Evolutionary conservation across 2,797 vertebrate species (phyloP), one percentile per base, ranked within the genome.

Genomic region (Huso huso): DNA sequence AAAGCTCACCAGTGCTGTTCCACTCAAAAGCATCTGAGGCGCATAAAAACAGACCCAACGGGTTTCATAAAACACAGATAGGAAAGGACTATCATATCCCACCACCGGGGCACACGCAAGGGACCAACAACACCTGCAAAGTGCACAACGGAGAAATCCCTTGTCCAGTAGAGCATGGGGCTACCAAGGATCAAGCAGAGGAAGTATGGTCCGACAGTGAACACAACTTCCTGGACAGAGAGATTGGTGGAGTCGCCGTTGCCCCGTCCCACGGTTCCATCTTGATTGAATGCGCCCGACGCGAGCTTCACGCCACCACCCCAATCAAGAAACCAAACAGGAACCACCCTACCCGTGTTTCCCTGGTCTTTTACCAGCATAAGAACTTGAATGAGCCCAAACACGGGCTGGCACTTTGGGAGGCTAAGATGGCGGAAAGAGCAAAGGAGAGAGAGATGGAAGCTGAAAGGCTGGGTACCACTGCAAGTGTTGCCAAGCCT

Each of bases 331-430:
- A 82, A 62, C 95, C 96, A 12, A 87, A 95, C 80, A 92, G 96
- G 61, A 89, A 86, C 51, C 90, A 93, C 73, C 96, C 96, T 51
- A 94, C 93, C 0, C 93, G 96, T 64, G 93, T 98, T 73, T 95
- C 95, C 49, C 82, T 98, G 55, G 96, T 98, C 74, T 96, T 96
- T 81, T 98, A 98, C 88, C 96, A 98, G 89, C 96, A 98, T 88
- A 98, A 98, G 86, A 94, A 91, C 76, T 79, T 98, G 60, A 95
- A 95, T 13, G 85, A 92, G 78, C 92, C 94, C 4, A 91, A 90
- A 67, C 96, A 98, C 0, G 95, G 96, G 61, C 91, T 93, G 84
- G 91, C 92, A 9, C 90, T 93, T 82, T 98, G 91, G 85, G 93
- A 98, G 61, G 93, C 94, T 6, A 97, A 95, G 82, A 94, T 94